A percentile compares a stretch with the other conserved stretches of the same genome.
Conservation (phyloP, 2,888 invertebrate species). For the Frankliniella fusca region DNA sequence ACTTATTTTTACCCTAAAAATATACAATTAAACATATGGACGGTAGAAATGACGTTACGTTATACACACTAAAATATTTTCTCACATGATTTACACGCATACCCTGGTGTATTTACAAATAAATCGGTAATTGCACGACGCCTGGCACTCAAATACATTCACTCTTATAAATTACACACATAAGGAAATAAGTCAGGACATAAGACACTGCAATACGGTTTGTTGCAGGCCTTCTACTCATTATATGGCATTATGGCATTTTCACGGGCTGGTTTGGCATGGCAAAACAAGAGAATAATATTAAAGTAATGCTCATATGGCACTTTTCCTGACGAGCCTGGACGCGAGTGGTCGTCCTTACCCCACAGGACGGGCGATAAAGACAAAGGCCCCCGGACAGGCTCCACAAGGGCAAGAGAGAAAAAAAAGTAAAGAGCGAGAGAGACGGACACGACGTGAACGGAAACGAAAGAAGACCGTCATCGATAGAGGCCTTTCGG, state of each 20-base stretch:
- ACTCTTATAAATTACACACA: not conserved
- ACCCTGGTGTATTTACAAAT: not conserved
- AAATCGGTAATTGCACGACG: not conserved
- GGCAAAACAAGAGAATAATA: constrained; percentile 8
- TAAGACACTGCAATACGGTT: not conserved
- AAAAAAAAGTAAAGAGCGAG: too few relatives aligned
- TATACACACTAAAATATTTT: not conserved
- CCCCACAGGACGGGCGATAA: too few relatives aligned
- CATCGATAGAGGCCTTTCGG: too few relatives aligned
- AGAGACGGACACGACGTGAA: too few relatives aligned
- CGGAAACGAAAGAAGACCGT: too few relatives aligned
- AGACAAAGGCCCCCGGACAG: too few relatives aligned
- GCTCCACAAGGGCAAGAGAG: too few relatives aligned
- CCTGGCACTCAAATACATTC: not conserved
- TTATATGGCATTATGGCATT: constrained; percentile 25
- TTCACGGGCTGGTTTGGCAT: constrained; percentile 25
- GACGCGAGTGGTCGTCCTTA: too few relatives aligned
- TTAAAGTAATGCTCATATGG: not conserved
- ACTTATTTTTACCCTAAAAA: not conserved
- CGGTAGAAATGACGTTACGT: not conserved
- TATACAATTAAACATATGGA: not conserved
- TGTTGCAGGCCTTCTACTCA: not conserved
- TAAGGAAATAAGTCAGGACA: not conserved
- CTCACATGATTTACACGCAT: not conserved
- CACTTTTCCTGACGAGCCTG: not conserved